Evolutionary conservation across 2,888 invertebrate species (phyloP), one percentile per base, ranked within the genome.

Genomic region (Tachina lurida): DNA sequence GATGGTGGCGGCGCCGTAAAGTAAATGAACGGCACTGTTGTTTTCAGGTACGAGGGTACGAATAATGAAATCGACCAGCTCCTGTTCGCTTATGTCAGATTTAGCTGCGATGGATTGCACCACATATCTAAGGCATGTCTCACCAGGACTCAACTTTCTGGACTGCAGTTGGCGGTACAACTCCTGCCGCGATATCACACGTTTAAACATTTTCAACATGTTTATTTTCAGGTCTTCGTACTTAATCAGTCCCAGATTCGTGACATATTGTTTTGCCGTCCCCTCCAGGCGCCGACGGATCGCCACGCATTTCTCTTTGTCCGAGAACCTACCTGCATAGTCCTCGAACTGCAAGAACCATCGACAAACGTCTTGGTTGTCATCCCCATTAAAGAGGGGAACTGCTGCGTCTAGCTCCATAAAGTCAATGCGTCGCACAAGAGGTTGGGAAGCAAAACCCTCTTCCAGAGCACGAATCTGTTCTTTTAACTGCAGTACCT

Each of bases 71-170:
- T 84, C 74, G 0, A 84, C 47, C 1, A 84, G 19, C 19, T 78
- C 77, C 17, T 47, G 13, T 12, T 84, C 74, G 0, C 13, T 39
- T 12, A 78, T 74, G 10, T 84, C 74, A 9, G 78, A 17, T 39
- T 52, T 19, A 1, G 17, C 7, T 2, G 74, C 74, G 17, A 83
- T 83, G 13, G 63, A 17, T 8, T 73, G 83, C 0, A 77, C 45
- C 15, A 83, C 13, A 10, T 83, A 84, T 22, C 78, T 78, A n/a
- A n/a, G n/a, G n/a, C 2, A 84, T 15, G 47, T n/a, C n/a, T n/a
- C 77, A 84, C 3, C 67, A 47, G 67, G 45, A 2, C 45, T 39
- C 3, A 84, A 56, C 0, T 17, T 56, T 7, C 78, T 47, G 4
- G 31, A 1, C 1, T 19, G 67, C 9, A 78, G 22, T 10, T 71